A percentile compares a stretch with the other conserved stretches of the same genome.
These are phyloP conservation scores for Microplitis deprimator DNA, from an alignment of 2,888 invertebrate species.

Conservation along the genomic window DNA sequence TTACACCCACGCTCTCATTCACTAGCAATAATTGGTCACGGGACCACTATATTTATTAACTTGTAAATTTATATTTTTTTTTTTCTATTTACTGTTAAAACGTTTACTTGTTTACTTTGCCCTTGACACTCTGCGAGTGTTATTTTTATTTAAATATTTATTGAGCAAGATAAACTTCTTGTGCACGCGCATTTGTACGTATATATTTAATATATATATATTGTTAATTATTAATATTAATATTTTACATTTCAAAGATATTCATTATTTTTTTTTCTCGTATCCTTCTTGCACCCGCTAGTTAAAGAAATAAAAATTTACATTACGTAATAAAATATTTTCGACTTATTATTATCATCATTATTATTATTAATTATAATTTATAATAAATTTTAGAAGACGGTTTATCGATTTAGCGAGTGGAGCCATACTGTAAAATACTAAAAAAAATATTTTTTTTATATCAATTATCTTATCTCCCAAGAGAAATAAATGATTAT, in stretches of 20 bases:
- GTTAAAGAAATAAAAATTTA: neutral
- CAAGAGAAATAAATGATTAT: neutral
- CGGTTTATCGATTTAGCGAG: neutral
- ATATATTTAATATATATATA: neutral
- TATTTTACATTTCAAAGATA: neutral
- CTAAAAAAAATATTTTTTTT: neutral
- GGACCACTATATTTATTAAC: neutral
- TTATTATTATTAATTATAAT: neutral
- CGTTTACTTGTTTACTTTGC: neutral
- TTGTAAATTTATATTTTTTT: neutral
- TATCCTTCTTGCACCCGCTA: neutral
- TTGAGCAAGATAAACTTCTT: neutral
- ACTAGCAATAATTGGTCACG: neutral
- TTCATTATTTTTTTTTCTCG: neutral
- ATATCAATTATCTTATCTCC: neutral
- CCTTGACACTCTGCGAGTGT: neutral
- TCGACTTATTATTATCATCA: neutral
- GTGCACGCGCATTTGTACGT: neutral
- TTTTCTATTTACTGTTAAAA: too few species aligned
- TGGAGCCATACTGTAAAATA: neutral
- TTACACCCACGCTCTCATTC: constrained; percentile 31
- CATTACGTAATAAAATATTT: neutral
- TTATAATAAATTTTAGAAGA: neutral
- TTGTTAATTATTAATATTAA: neutral
- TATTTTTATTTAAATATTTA: neutral